Percentiles rank a stretch among this genome's conserved stretches.
Conservation (phyloP, 1,140 invertebrate species). For the Drosophila pachea region DNA sequence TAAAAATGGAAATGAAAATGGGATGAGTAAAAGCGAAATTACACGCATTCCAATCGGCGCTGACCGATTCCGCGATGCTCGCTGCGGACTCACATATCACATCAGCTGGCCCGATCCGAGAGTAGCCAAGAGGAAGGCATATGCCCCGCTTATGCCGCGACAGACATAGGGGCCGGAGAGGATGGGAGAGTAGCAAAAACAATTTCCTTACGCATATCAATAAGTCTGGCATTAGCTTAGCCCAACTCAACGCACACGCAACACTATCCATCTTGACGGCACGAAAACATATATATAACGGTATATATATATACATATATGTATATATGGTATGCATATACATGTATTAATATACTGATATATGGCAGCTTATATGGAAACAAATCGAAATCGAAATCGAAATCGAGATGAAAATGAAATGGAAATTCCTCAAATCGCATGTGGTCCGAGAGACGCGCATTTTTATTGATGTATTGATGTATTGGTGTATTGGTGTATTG, state of each 20-base stretch:
- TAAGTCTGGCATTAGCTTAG: slow-evolving; percentile 27
- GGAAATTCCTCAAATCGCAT: slow-evolving; percentile 11
- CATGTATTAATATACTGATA: neutral
- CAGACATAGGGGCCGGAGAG: neutral
- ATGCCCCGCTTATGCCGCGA: too few relatives aligned
- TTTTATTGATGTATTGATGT: slow-evolving; percentile 23
- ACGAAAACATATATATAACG: slow-evolving; percentile 34
- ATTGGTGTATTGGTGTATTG: too few relatives aligned
- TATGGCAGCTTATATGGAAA: slow-evolving; percentile 29
- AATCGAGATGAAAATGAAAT: slow-evolving; percentile 8
- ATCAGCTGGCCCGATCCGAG: too few relatives aligned
- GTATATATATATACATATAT: neutral
- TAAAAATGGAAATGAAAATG: neutral
- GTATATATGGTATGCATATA: neutral
- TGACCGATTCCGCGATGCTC: too few relatives aligned
- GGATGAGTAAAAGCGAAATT: neutral
- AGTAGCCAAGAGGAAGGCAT: too few relatives aligned
- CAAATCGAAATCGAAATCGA: slow-evolving; percentile 35
- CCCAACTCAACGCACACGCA: slow-evolving; percentile 15
- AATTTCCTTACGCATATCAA: slow-evolving; percentile 37
- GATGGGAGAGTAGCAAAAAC: neutral
- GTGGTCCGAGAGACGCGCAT: slow-evolving; percentile 6
- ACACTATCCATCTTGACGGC: slow-evolving; percentile 50
- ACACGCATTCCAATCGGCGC: too few relatives aligned
- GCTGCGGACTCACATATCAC: too few relatives aligned